A percentile compares a stretch with the other conserved stretches of the same genome.
Conservation (phyloP, 2,888 invertebrate species). For the Drosophila lacicola region DNA sequence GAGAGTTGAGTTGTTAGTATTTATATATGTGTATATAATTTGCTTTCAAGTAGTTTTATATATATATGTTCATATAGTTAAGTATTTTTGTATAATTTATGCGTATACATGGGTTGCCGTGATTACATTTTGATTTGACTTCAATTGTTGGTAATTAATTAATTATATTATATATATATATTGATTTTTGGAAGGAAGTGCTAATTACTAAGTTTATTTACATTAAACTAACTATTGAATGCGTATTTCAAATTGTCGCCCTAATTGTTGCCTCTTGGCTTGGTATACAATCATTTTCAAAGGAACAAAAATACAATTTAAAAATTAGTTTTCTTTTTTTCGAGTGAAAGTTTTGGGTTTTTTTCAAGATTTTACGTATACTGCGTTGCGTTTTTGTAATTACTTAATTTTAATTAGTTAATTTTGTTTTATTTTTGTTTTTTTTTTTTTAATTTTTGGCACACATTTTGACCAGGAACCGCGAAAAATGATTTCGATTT, state of each 20-base stretch:
- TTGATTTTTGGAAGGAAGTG: conserved; percentile 65
- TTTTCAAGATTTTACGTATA: conserved; percentile 74
- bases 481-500: conserved; percentile 32
- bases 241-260: conserved; percentile 13
- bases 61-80: conserved; percentile 10
- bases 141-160: conserved; percentile 31
- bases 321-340: conserved; percentile 44
- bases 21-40: conserved; percentile 17
- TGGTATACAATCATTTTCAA: conserved; percentile 30
- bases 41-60: conserved; percentile 4
- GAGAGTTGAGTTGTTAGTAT: conserved; percentile 46
- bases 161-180: conserved; percentile 11
- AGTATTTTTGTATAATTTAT: conserved; percentile 48
- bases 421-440: conserved; percentile 18
- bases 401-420: conserved; percentile 54
- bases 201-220: conserved; percentile 62
- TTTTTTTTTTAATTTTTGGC: conserved; percentile 45
- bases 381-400: conserved; percentile 74
- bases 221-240: conserved; percentile 40
- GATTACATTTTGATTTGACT: conserved; percentile 68
- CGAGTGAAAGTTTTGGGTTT: conserved; percentile 2
- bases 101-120: conserved; percentile 76
- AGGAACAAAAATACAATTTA: conserved; percentile 28
- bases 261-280: conserved; percentile 36
- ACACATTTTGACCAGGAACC: conserved; percentile 52